Conservation (phyloP, 1,140 invertebrate species). For the Holotrichia oblita region DNA sequence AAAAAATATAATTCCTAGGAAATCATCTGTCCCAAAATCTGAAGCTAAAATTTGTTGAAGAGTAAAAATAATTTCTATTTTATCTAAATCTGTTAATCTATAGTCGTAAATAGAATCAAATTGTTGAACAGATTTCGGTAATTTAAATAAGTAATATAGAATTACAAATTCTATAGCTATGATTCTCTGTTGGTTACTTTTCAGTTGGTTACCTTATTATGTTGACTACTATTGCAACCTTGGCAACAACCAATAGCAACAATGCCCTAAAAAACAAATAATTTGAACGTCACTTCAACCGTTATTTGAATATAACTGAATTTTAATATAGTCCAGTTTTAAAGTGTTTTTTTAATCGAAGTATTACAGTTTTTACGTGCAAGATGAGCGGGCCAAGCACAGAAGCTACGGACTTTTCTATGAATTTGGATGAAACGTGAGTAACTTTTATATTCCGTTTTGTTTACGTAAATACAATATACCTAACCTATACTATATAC, state of each 20-base stretch:
- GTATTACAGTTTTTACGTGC: constrained; percentile 13
- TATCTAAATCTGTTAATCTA: too few relatives aligned
- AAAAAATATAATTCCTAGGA: too few relatives aligned
- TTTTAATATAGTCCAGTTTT: constrained; percentile 14
- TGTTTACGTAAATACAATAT: not conserved
- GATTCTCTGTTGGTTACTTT: not conserved
- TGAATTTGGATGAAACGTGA: constrained; percentile 32
- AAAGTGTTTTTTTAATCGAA: constrained; percentile 21
- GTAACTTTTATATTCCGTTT: constrained; percentile 28
- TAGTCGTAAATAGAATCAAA: too few relatives aligned
- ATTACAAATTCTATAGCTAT: too few relatives aligned
- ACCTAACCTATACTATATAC: too few relatives aligned
- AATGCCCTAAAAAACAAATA: constrained; percentile 44
- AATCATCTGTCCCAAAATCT: too few relatives aligned
- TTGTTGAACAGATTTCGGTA: too few relatives aligned
- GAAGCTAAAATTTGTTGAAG: too few relatives aligned
- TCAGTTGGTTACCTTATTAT: not conserved
- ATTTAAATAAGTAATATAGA: too few relatives aligned
- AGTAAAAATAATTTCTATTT: too few relatives aligned
- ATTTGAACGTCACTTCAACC: constrained; percentile 44
- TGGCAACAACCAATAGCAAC: constrained; percentile 47
- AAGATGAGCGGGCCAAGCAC: constrained; percentile 5
- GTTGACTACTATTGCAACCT: constrained; percentile 1
- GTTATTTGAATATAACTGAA: constrained; percentile 7
- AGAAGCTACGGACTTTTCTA: constrained; percentile 29